Base-by-base conservation (phyloP, 2,797 vertebrate genomes). In the Helarctos malayanus region DNA sequence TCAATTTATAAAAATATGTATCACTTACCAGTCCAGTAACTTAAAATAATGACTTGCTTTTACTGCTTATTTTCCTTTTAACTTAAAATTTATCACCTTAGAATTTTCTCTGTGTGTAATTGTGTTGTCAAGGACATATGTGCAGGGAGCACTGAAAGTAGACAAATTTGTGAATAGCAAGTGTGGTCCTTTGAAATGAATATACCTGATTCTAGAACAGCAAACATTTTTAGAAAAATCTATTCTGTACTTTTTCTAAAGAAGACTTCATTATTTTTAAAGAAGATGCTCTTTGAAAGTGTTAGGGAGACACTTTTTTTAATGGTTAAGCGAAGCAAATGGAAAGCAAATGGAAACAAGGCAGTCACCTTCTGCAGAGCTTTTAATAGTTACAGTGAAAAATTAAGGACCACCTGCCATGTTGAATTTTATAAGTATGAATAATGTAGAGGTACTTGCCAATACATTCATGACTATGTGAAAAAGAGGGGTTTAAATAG, bases 401-500 rank as follows among this genome's bases (percentile, higher is more conserved):
- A 92, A 94, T 38, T 97, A 79, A 89, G 69, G 45, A 38, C 81
- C 27, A 13, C 11, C 38, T 52, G 81, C 95, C 96, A 7, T 97
- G 32, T 83, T 97, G 92, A 95, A 96, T 98, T 98, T 98, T 96
- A 1, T 89, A 96, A 92, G 80, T 97, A 79, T 91, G 91, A 97
- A 92, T 90, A 94, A 78, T 73, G 21, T 59, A 19, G 87, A 92
- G 56, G 63, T 15, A 49, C 38, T 97, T 98, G 96, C 90, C 0
- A 11, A 80, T 97, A 38, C 12, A 91, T 97, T 96, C 89, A 96
- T 88, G 96, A 98, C 88, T 91, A 23, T 91, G 78, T 45, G 56
- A 93, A 87, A 61, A 80, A 78, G 97, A 95, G 19, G 75, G 38
- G 97, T 98, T 98, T 97, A 97, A 94, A 76, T 93, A 98, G 98